These are phyloP conservation scores for Catharus minimus DNA, from an alignment of 2,113 vertebrate species.

Conservation along the genomic window DNA sequence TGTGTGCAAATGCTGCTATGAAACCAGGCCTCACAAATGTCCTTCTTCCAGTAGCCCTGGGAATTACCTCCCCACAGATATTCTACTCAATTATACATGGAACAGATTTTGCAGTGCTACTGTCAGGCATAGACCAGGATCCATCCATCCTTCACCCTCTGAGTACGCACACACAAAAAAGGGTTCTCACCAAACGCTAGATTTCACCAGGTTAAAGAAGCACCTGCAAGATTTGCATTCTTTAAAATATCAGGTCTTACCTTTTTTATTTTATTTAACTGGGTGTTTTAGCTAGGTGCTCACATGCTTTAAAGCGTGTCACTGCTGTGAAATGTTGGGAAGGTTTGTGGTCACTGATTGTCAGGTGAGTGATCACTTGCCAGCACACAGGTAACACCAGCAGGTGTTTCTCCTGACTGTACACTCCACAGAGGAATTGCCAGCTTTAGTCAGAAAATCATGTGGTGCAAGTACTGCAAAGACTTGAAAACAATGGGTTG, in stretches of 20 bases:
- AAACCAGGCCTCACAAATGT: conserved; percentile 1
- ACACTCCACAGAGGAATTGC: background rate
- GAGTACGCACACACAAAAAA: background rate
- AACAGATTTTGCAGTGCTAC: background rate
- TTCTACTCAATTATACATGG: background rate
- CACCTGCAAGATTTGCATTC: background rate
- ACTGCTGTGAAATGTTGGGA: background rate
- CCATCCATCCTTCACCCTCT: background rate
- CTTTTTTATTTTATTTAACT: background rate
- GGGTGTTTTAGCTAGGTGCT: background rate
- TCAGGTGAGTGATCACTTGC: background rate
- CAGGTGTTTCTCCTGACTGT: background rate
- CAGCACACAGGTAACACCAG: background rate
- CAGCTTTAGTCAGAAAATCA: background rate
- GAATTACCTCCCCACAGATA: background rate
- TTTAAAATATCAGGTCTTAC: background rate
- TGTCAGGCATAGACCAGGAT: background rate
- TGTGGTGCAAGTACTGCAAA: background rate
- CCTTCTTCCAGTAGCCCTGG: background rate
- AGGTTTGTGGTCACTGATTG: background rate
- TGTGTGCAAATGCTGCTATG: conserved; percentile 50
- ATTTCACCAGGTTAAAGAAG: background rate
- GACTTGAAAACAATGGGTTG: background rate
- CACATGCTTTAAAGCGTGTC: background rate
- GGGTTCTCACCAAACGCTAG: background rate